phyloP scores from a whole-genome alignment of 2,888 invertebrate species.

The Catotricha subobsoleta region DNA sequence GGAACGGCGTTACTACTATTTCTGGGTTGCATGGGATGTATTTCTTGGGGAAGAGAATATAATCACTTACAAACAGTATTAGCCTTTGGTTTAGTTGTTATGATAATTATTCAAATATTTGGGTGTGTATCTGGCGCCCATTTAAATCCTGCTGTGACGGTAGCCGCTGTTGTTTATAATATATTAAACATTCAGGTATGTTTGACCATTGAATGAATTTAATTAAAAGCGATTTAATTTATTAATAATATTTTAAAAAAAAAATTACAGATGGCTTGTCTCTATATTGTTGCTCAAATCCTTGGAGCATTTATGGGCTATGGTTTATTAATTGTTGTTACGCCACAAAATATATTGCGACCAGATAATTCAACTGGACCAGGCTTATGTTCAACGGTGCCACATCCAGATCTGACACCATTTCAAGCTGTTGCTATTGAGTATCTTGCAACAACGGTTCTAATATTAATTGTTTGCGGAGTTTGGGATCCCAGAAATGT shows the following conservation, averaged over 20 bases:
- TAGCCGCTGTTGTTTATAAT: constrained; percentile 36
- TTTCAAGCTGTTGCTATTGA: constrained; percentile 43
- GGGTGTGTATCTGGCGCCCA: constrained; percentile 64
- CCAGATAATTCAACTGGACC: constrained; percentile 16
- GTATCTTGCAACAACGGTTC: constrained; percentile 40
- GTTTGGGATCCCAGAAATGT: constrained; percentile 55
- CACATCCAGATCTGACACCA: constrained; percentile 31
- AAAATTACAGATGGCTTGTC: constrained; percentile 30
- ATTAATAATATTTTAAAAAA: neutral
- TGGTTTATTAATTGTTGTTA: constrained; percentile 41
- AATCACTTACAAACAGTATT: constrained; percentile 18
- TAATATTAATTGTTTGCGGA: constrained; percentile 48
- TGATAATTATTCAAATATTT: constrained; percentile 50
- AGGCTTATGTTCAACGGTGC: constrained; percentile 45
- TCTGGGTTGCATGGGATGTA: constrained; percentile 55
- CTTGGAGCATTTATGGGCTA: constrained; percentile 51
- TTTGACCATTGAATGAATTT: neutral
- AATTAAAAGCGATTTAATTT: neutral
- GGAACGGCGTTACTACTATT: constrained; percentile 49
- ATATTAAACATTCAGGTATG: constrained; percentile 16
- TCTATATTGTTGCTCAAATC: constrained; percentile 46
- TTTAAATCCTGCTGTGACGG: constrained; percentile 57
- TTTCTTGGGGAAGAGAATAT: constrained; percentile 20
- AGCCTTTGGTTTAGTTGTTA: constrained; percentile 25
- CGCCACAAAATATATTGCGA: constrained; percentile 24